Conservation (phyloP, 2,113 vertebrate genomes). For the Equus quagga region DNA sequence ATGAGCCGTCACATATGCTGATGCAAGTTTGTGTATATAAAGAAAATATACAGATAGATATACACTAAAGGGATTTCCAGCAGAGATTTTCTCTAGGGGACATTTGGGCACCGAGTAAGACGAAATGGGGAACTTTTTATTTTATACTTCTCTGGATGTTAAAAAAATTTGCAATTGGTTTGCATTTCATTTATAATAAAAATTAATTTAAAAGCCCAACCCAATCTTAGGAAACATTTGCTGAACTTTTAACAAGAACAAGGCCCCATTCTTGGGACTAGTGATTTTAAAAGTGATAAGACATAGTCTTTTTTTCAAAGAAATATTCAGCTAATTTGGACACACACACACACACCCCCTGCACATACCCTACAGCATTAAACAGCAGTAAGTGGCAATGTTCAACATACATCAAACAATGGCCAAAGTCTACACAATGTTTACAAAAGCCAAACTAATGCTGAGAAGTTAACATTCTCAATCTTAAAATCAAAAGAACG, state of each 20-base stretch:
- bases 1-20: neutral
- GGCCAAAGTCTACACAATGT: neutral
- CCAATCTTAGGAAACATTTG: neutral
- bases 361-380: neutral
- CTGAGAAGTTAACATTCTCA: neutral
- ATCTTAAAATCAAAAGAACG: neutral
- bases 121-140: neutral
- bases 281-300: neutral
- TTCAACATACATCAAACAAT: neutral
- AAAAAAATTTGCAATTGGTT: neutral
- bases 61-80: neutral
- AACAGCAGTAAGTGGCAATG: neutral
- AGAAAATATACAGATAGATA: neutral
- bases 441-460: neutral
- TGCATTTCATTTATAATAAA: conserved; percentile 2
- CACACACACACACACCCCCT: neutral
- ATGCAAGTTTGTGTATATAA: neutral
- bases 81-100: neutral
- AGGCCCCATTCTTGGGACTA: neutral
- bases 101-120: neutral
- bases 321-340: neutral
- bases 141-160: neutral
- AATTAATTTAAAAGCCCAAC: neutral
- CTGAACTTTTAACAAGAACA: neutral
- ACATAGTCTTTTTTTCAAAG: neutral